Base-by-base conservation (phyloP, 1,140 invertebrate species). In the Diachasma alloeum region DNA sequence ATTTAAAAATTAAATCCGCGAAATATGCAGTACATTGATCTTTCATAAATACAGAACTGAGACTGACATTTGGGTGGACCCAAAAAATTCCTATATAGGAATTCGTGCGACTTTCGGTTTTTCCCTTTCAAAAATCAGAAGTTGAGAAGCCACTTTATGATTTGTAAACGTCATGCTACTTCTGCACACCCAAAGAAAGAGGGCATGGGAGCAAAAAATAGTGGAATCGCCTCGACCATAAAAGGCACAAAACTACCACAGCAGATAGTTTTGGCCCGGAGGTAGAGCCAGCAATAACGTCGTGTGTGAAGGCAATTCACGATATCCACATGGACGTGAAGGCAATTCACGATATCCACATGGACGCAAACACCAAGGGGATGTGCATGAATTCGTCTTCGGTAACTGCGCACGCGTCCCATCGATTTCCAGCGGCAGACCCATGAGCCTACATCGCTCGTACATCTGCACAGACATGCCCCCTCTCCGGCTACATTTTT, bases 381-480 rank as follows among this genome's bases (percentile, higher is more conserved):
- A 63, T 63, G 59, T 63, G 59, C 4, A 63, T 26, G 59, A 48
- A 44, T 74, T 48, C 31, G 31, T 11, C 31, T 24, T 53, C 36
- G n/a, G 15, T 26, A 67, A 37, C 19, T 78, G 82, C 84, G 84
- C 84, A 83, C 69, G 82, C 83, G 83, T 80, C 76, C 70, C 80
- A 85, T 85, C 79, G 84, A 85, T 85, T 84, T 84, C 78, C 59
- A 63, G 0, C 11, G 24, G 59, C 59, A 26, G 26, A 63, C 1
- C 59, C 59, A 63, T 63, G 59, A 31, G 48, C 48, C 13, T 56
- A 56, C 24, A 31, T 31, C 24, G 24, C 59, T 15, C 9, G 3
- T 31, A 63, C 59, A 63, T 63, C 59, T 63, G 59, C 59, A 63
- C 22, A 24, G 24, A 63, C 19, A 59, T 22, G 10, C 10, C 19